Conservation (phyloP, 2,113 vertebrate species). For the Felis catus region DNA sequence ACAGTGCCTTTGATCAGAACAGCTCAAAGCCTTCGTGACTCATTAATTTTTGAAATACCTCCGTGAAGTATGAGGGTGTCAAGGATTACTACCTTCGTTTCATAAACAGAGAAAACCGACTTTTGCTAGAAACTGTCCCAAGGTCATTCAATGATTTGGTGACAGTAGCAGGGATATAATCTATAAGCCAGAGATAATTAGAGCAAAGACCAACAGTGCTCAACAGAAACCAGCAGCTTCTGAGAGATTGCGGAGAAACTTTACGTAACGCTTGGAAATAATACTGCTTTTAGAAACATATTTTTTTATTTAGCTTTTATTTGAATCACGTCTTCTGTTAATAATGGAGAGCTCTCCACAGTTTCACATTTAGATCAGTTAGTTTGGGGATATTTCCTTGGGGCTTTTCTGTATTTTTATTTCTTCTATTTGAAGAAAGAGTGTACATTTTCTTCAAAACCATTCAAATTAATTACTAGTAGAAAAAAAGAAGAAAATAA, state of each 20-base stretch:
- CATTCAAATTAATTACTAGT: neutral
- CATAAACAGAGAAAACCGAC: constrained; percentile 53
- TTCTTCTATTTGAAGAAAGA: neutral
- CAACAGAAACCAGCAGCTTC: neutral
- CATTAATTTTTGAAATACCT: constrained; percentile 62
- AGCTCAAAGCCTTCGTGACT: constrained; percentile 43
- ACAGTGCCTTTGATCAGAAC: constrained; percentile 60
- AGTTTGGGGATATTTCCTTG: neutral
- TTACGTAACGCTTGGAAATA: neutral
- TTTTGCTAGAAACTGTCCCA: neutral
- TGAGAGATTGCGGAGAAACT: neutral
- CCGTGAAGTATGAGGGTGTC: neutral
- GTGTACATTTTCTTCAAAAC: neutral
- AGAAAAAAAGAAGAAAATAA: neutral
- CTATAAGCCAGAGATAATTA: neutral
- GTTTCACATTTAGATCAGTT: neutral
- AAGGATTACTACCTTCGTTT: constrained; percentile 7
- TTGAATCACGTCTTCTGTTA: neutral
- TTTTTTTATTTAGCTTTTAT: constrained; percentile 12
- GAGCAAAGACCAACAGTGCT: neutral
- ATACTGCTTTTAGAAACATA: neutral
- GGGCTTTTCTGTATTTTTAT: neutral
- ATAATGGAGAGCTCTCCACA: neutral
- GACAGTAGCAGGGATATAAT: neutral
- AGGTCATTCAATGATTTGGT: neutral